A percentile compares a stretch with the other conserved stretches of the same genome.
These are phyloP conservation scores for Macropis europaea DNA, from an alignment of 2,888 invertebrate genomes.

Conservation along the genomic window DNA sequence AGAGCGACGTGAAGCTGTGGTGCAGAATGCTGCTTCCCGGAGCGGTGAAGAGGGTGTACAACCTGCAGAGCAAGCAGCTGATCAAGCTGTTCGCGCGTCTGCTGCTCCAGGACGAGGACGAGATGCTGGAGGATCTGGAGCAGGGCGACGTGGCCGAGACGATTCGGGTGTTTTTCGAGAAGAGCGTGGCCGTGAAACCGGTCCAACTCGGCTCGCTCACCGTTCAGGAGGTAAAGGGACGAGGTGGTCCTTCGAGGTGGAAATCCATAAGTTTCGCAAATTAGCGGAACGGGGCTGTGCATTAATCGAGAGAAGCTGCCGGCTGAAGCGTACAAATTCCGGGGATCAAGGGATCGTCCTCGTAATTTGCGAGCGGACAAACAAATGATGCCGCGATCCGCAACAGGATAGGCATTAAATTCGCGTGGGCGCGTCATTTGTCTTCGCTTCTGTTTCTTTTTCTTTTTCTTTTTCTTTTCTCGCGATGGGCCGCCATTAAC, in stretches of 20 bases:
- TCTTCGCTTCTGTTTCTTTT: not conserved
- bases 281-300: no score
- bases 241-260: not conserved
- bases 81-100: constrained; percentile 93
- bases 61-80: constrained; percentile 95
- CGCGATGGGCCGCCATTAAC: not conserved
- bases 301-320: constrained; percentile 13
- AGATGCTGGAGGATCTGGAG: constrained; percentile 93
- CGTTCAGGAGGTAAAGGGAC: constrained; percentile 82
- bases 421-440: not conserved
- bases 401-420: not conserved
- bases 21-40: constrained; percentile 91
- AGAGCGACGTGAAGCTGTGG: constrained; percentile 90
- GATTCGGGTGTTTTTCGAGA: constrained; percentile 87
- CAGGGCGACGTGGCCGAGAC: constrained; percentile 96
- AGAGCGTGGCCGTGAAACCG: constrained; percentile 83
- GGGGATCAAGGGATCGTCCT: constrained; percentile 4
- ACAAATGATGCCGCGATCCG: constrained; percentile 1
- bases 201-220: constrained; percentile 86
- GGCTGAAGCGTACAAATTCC: constrained; percentile 11
- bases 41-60: constrained; percentile 92
- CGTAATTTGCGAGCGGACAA: not conserved
- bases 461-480: not conserved
- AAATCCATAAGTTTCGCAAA: no score
- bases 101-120: constrained; percentile 86